Evolutionary conservation across 2,888 invertebrate genomes (phyloP), one percentile per base, ranked within the genome.

Genomic region (Chesias legatella): DNA sequence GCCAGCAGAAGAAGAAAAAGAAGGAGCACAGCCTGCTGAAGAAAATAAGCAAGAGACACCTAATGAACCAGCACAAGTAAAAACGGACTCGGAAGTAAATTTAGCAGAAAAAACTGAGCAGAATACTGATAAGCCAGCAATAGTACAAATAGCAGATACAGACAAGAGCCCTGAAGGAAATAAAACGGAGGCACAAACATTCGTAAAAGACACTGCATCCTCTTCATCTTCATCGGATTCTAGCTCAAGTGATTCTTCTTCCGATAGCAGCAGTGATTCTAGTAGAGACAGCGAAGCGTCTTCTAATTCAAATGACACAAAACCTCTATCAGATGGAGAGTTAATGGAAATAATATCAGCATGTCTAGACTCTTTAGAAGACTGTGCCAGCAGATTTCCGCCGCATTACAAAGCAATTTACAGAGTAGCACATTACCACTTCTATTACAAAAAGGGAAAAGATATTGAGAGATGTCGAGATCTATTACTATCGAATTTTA

Each of bases 331-430:
- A 0, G 88, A 89, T 6, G 88, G 88, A 29, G 90, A 91, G 66
- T 89, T 90, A n/a, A 85, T 89, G 59, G 82, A 81, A 51, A 88
- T 95, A 34, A 91, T 94, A 21, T 77, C 90, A 20, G 89, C 90
- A 24, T 96, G 96, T 65, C 77, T 95, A 8, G 90, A 90, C 63
- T 96, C 96, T 20, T 79, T 98, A 51, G 94, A 95, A 78, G 93
- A 95, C 62, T 98, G 98, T 64, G 91, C 95, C 5, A 90, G 92
- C 31, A 90, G 98, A 30, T 95, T 97, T 71, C 93, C 96, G 0
- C 95, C 96, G 58, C 97, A 98, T 78, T 98, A 97, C 74, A 98
- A 98, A 81, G 95, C 97, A 0, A 90, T 97, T 35, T 98, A 97
- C 75, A 91, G 97, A 53, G 82, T 98, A 33, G 94, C 96, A 1